Percentiles rank a stretch among this genome's conserved stretches.
phyloP scores from a whole-genome alignment of 2,797 vertebrate species.

The Merluccius polli region DNA sequence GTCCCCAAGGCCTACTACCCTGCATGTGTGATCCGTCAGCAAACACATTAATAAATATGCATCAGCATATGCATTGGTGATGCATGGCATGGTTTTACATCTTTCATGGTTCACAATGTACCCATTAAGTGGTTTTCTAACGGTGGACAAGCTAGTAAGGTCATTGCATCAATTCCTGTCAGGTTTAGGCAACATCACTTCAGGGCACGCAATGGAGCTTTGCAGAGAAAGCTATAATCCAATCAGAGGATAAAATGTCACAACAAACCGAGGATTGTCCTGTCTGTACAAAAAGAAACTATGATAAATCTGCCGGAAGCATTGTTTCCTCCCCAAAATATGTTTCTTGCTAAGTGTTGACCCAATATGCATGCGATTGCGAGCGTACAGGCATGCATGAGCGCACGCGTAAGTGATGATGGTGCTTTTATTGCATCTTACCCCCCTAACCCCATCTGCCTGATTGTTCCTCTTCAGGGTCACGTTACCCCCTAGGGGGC shows the following conservation, averaged over 20 bases:
- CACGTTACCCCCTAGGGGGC: conserved; percentile 58
- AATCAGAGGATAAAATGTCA: conserved; percentile 64
- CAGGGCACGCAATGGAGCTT: conserved; percentile 39
- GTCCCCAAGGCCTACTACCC: neutral
- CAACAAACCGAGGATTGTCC: conserved; percentile 40
- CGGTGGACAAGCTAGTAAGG: conserved; percentile 51
- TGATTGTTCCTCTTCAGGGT: conserved; percentile 51
- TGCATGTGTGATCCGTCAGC: neutral
- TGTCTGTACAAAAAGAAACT: conserved; percentile 5
- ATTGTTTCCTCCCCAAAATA: conserved; percentile 2
- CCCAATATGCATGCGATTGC: neutral
- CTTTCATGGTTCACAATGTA: conserved; percentile 27
- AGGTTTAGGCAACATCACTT: conserved; percentile 57
- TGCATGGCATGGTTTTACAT: conserved; percentile 22
- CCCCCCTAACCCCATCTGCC: conserved; percentile 24
- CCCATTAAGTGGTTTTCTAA: conserved; percentile 25
- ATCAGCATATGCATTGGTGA: conserved; percentile 24
- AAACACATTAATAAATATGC: neutral
- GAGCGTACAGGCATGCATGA: neutral
- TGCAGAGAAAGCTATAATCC: conserved; percentile 49
- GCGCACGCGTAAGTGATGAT: neutral
- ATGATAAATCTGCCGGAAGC: neutral
- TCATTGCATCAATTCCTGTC: conserved; percentile 67
- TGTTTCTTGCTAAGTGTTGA: neutral
- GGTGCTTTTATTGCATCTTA: neutral